Evolutionary conservation across 2,113 vertebrate genomes (phyloP).

Genomic region (Corydoras sp.): DNA sequence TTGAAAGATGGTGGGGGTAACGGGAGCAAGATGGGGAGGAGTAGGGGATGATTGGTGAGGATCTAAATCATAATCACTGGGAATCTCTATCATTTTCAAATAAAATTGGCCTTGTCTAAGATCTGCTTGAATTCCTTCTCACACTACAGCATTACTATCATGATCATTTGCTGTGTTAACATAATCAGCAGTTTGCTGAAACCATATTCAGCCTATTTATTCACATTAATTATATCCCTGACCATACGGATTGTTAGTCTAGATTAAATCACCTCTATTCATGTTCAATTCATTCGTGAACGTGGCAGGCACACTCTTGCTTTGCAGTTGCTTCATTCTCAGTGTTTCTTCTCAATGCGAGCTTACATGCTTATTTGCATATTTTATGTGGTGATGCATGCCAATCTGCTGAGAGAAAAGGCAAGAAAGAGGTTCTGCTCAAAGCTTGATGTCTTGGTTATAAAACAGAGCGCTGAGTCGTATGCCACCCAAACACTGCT

Average conservation of each 20-base stretch:
- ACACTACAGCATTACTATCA: constrained; percentile 42
- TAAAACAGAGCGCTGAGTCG: background rate
- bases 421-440: constrained; percentile 7
- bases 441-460: background rate
- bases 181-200: constrained; percentile 27
- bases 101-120: constrained; percentile 33
- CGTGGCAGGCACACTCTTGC: constrained; percentile 34
- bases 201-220: constrained; percentile 24
- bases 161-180: constrained; percentile 18
- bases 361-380: constrained; percentile 42
- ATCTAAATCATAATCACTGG: constrained; percentile 38
- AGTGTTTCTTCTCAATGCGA: constrained; percentile 33
- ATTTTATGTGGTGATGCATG: constrained; percentile 30
- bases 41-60: constrained; percentile 14
- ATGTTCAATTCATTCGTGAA: constrained; percentile 18
- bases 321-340: constrained; percentile 30
- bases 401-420: constrained; percentile 18
- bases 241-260: constrained; percentile 10
- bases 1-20: constrained; percentile 4
- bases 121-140: constrained; percentile 37
- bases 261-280: constrained; percentile 7
- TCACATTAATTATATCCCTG: constrained; percentile 23
- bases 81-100: constrained; percentile 5
- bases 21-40: constrained; percentile 7
- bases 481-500: constrained; percentile 20